Conservation (phyloP, 2,113 vertebrate species). For the Alethe castanea region DNA sequence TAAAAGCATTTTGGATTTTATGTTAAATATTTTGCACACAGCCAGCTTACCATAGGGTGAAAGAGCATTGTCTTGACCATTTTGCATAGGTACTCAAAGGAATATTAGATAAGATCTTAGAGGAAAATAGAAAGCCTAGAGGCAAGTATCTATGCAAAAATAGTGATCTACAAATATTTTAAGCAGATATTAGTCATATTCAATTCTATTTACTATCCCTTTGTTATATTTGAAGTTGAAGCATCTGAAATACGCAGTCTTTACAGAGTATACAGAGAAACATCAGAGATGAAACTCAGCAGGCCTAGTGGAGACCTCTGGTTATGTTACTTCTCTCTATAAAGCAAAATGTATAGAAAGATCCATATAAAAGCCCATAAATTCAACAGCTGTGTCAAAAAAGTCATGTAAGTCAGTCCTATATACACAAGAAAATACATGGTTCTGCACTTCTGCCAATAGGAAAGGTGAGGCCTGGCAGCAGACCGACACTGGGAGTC, state of each 20-base stretch:
- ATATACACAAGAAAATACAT: neutral
- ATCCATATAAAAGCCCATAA: neutral
- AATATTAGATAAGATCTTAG: neutral
- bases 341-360: neutral
- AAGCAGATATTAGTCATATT: neutral
- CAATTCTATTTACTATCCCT: neutral
- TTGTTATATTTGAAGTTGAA: neutral
- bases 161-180: neutral
- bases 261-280: neutral
- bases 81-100: neutral
- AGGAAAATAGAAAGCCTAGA: neutral
- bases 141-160: neutral
- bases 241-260: neutral
- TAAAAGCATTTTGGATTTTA: neutral
- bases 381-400: neutral
- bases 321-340: neutral
- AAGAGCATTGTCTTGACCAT: neutral
- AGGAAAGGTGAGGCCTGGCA: neutral
- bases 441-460: neutral
- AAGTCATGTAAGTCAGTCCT: neutral
- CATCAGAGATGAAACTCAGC: conserved; percentile 3
- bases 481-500: neutral
- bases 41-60: neutral
- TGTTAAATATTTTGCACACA: neutral
- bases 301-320: neutral